These are phyloP conservation scores for Parnassius apollo DNA, from an alignment of 2,888 invertebrate genomes.

Conservation along the genomic window DNA sequence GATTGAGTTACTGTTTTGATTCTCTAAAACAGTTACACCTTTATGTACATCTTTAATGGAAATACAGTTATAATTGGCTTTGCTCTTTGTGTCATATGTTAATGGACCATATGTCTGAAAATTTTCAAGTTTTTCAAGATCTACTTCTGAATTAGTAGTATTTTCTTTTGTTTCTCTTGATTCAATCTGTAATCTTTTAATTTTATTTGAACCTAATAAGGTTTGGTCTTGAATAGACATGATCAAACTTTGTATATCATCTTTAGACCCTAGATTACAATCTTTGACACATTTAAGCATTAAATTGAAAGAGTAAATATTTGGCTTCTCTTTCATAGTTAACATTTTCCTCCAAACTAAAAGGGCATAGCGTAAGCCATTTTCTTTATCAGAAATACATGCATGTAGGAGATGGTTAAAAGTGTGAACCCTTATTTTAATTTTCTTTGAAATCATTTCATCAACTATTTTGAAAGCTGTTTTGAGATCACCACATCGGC, in stretches of 20 bases:
- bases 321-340: constrained; percentile 83
- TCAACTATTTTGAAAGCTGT: constrained; percentile 91
- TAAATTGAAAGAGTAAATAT: constrained; percentile 88
- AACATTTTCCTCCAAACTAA: constrained; percentile 93
- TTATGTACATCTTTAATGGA: constrained; percentile 9
- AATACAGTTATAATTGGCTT: constrained; percentile 4
- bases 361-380: constrained; percentile 91
- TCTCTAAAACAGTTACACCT: constrained; percentile 27
- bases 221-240: constrained; percentile 48
- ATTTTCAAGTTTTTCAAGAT: not conserved
- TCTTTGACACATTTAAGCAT: constrained; percentile 90
- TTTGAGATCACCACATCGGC: constrained; percentile 88
- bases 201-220: constrained; percentile 29
- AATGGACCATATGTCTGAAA: not conserved
- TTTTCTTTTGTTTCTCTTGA: constrained; percentile 9
- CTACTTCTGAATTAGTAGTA: not conserved
- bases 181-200: constrained; percentile 35
- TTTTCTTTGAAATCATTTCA: constrained; percentile 86
- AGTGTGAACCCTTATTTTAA: constrained; percentile 84
- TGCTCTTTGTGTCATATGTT: not conserved
- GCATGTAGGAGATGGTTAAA: constrained; percentile 91
- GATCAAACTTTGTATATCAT: constrained; percentile 79
- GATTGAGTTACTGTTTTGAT: constrained; percentile 30
- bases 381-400: constrained; percentile 88
- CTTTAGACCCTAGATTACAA: constrained; percentile 87